Evolutionary conservation across 2,888 invertebrate species (phyloP).

Genomic region (Leptarthrus brevirostris): DNA sequence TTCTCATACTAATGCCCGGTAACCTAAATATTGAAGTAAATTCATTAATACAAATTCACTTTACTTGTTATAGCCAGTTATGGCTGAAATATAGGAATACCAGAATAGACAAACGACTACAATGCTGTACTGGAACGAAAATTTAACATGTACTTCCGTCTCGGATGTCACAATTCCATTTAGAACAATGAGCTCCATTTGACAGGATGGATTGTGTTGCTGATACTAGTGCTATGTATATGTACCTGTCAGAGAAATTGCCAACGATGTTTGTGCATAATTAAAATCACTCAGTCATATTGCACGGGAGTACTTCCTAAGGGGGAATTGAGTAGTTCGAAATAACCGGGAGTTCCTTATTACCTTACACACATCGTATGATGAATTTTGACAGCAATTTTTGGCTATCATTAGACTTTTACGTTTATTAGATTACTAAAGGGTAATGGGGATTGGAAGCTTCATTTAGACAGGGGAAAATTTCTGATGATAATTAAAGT

Average conservation of each 20-base stretch:
- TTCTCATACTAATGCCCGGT: too few relatives aligned
- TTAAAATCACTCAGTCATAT: conserved; percentile 21
- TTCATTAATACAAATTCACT: conserved; percentile 17
- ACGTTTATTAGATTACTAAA: too few relatives aligned
- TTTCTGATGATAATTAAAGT: too few relatives aligned
- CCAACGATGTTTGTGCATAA: conserved; percentile 19
- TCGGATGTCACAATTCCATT: not conserved
- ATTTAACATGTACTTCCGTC: too few relatives aligned
- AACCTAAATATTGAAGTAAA: not conserved
- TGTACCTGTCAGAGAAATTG: not conserved
- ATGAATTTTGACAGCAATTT: not conserved
- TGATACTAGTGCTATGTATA: conserved; percentile 6
- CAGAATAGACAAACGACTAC: too few relatives aligned
- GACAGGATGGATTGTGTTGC: conserved; percentile 1
- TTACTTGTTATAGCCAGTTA: not conserved
- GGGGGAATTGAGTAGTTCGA: not conserved
- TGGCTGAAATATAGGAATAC: conserved; percentile 7
- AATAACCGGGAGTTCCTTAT: not conserved
- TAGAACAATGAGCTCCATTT: conserved; percentile 10
- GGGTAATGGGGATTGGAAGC: too few relatives aligned
- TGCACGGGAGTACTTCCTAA: not conserved
- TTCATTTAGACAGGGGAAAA: too few relatives aligned
- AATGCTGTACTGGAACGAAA: too few relatives aligned
- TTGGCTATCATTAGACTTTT: conserved; percentile 2
- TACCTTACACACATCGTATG: not conserved